phyloP scores from a whole-genome alignment of 2,888 invertebrate genomes.

The Synergus itoensis region DNA sequence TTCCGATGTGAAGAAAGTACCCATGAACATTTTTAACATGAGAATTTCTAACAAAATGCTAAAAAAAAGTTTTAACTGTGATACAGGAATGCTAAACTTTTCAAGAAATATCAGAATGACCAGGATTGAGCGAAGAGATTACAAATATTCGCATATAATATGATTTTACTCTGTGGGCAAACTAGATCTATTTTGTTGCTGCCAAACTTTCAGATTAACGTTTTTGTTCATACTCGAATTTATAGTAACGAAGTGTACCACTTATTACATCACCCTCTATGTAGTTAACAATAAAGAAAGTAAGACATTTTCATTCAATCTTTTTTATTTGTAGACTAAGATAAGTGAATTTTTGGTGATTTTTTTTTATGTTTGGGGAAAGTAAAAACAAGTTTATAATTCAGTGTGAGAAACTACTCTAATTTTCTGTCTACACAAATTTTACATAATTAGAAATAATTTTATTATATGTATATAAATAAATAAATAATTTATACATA shows the following conservation, averaged over 20 bases:
- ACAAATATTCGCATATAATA: conserved; percentile 45
- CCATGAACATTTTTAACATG: conserved; percentile 60
- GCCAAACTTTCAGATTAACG: conserved; percentile 49
- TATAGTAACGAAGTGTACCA: conserved; percentile 32
- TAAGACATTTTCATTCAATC: conserved; percentile 54
- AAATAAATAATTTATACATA: not conserved
- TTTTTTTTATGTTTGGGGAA: no score
- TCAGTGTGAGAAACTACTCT: not conserved
- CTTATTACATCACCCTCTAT: conserved; percentile 45
- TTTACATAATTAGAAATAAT: no score
- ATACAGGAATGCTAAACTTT: conserved; percentile 60
- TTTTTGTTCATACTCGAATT: conserved; percentile 31
- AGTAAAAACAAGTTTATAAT: no score
- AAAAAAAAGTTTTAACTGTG: conserved; percentile 65
- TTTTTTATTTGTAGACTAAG: conserved; percentile 48
- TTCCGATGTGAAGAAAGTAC: conserved; percentile 45
- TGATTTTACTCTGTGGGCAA: conserved; percentile 24
- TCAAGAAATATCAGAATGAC: conserved; percentile 47
- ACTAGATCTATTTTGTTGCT: conserved; percentile 46
- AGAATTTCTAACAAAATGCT: conserved; percentile 56
- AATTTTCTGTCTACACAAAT: no score
- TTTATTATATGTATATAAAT: not conserved
- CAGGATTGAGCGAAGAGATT: conserved; percentile 42
- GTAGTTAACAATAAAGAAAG: conserved; percentile 54
- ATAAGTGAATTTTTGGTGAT: not conserved